Base-by-base conservation (phyloP, 2,888 invertebrate genomes). In the Schizaphis graminum region DNA sequence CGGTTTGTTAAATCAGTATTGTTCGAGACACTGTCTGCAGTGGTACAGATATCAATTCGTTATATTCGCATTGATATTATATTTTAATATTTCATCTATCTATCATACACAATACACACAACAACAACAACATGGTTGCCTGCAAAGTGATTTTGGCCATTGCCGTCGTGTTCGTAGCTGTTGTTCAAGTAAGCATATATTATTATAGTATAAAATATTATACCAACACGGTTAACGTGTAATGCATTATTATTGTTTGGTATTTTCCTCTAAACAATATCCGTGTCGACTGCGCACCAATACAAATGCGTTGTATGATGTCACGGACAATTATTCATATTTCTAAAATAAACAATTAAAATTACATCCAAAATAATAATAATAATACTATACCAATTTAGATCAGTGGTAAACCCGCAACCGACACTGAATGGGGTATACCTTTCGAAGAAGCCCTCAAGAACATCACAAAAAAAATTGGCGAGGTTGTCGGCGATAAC, bases 81-180 rank as follows among this genome's bases (percentile, higher is more conserved):
- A 35, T 35, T 77, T 77, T 77, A 35, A 41, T 35, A 77, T 35
- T 77, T 77, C 35, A 77, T 41, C 8, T 21, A 7, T 77, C 10
- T 5, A 16, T 3, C 67, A 11, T 8, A n/a, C 3, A 67, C 67
- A 35, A 61, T 13, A 67, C 21, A 35, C 21, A 41, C n/a, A 35
- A 77, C 77, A 35, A 67, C 61, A 88, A 41, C 44, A 28, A 49
- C 0, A 93, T 93, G 92, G 88, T 89, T 16, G 41, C 88, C 88
- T 13, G 28, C 88, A 93, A 77, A 89, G 24, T 77, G 13, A 10
- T 89, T n/a, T 24, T 93, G 28, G 77, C 88, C 77, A 77, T 93
- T 41, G 88, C 92, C 89, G 24, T 89, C 44, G 85, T 57, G 7
- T 56, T 35, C 5, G 77, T 88, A 53, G 88, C 67, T 28, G 13